phyloP scores from a whole-genome alignment of 1,140 invertebrate genomes.

The Drosophila pachea region DNA sequence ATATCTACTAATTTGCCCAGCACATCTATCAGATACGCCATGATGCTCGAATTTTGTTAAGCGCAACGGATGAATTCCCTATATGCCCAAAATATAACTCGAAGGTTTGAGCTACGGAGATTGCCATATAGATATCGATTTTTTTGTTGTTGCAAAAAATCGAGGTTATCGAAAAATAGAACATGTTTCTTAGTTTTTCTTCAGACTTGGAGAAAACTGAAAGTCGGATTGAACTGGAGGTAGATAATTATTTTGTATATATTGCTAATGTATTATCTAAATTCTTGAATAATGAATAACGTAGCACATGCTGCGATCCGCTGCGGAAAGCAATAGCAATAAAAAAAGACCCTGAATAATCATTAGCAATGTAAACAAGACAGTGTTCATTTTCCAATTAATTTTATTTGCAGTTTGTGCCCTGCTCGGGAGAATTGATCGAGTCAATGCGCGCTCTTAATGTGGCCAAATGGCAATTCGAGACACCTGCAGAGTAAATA shows the following conservation, averaged over 20 bases:
- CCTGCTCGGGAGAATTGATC: slow-evolving; percentile 38
- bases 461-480: slow-evolving; percentile 48
- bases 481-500: slow-evolving; percentile 54
- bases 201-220: slow-evolving; percentile 7
- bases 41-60: slow-evolving; percentile 3
- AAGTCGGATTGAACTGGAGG: slow-evolving; percentile 10
- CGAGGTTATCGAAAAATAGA: no score
- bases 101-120: no score
- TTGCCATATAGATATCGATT: no score
- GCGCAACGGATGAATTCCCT: not conserved
- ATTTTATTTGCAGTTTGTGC: slow-evolving; percentile 2
- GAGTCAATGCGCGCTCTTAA: slow-evolving; percentile 13
- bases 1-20: slow-evolving; percentile 34
- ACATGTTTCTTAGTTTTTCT: no score
- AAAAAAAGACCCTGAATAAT: not conserved
- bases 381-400: slow-evolving; percentile 1
- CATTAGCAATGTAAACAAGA: slow-evolving; percentile 7
- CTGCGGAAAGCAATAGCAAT: not conserved
- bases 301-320: not conserved
- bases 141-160: no score
- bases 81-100: not conserved
- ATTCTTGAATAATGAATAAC: slow-evolving; percentile 1
- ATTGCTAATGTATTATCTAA: not conserved
- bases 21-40: slow-evolving; percentile 42
- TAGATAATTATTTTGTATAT: slow-evolving; percentile 5